Base-by-base conservation (phyloP, 2,797 vertebrate species). In the Centroberyx gerrardi region DNA sequence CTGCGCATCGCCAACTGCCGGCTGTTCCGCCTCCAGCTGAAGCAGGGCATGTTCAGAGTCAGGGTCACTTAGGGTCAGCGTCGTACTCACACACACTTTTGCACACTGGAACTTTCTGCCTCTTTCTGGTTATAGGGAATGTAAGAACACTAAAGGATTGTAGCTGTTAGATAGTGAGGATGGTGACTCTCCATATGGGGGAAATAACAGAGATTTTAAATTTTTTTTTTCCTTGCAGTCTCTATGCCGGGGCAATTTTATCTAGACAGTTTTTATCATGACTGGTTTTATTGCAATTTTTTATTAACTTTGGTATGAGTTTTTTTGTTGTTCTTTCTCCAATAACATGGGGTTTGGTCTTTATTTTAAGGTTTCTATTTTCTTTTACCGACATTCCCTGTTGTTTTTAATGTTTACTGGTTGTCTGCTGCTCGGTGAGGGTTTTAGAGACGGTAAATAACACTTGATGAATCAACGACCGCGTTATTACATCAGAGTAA, bases 1-100 rank as follows among this genome's bases (percentile, higher is more conserved):
- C 86, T 99, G 76, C 96, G 98, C 6, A 96, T 99, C 5, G 97
- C 98, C 60, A 99, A 99, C 94, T 99, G 98, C 89, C 96, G 97
- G 46, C 97, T 99, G 62, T 99, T 99, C 85, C 96, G 96, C 8
- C 96, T 99, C 62, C 98, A 99, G 92, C 94, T 98, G 46, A 95
- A 95, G 44, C 98, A 99, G 88, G 98, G 98, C 12, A 80, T 99
- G 61, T 99, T 99, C 91, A 94, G 95, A 14, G 97, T 98, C 81
- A 87, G 97, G 0, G 90, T 98, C 0, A 94, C 94, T 46, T 31
- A 0, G 36, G 12, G 31, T 36, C 18, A 1, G 12, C 44, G 6
- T 28, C 59, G 2, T 4, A 10, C 58, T 42, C 12, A 22, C 22
- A 59, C 69, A 61, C 56, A 65, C 33, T 28, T 68, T 64, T 75